phyloP scores from a whole-genome alignment of 2,888 invertebrate species.

The Sesia apiformis region DNA sequence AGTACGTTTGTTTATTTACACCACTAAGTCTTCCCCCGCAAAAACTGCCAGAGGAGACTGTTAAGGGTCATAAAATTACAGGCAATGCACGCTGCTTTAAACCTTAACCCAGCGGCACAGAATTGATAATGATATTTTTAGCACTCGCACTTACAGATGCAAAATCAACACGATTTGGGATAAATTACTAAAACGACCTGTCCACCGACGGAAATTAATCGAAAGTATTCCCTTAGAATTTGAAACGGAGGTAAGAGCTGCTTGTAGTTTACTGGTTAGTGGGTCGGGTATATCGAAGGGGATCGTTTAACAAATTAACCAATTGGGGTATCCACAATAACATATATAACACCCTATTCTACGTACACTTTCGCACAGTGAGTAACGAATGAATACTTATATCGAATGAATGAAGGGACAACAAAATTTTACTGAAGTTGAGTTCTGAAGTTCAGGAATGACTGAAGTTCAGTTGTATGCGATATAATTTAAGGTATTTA shows the following conservation, averaged over 20 bases:
- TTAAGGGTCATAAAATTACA: conserved; percentile 8
- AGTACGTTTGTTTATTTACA: conserved; percentile 47
- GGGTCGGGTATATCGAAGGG: conserved; percentile 4
- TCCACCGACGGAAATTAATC: conserved; percentile 54
- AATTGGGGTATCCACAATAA: not conserved
- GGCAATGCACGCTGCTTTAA: conserved; percentile 12
- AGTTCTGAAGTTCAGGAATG: no score
- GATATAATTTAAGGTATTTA: no score
- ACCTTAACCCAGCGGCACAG: conserved; percentile 21
- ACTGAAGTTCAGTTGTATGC: no score
- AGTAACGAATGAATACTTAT: no score
- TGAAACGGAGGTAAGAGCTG: conserved; percentile 25
- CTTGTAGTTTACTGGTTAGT: conserved; percentile 31
- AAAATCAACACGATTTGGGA: conserved; percentile 28
- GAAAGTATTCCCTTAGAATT: conserved; percentile 53
- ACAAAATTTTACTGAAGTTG: no score
- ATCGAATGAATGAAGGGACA: no score
- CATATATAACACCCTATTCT: no score
- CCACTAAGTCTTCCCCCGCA: conserved; percentile 24
- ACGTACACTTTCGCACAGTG: no score
- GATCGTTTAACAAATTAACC: conserved; percentile 9
- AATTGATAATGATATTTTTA: conserved; percentile 19
- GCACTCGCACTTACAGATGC: conserved; percentile 17
- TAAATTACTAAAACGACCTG: conserved; percentile 56
- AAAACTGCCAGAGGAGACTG: conserved; percentile 22